These are phyloP conservation scores for Champsocephalus gunnari DNA, from an alignment of 2,797 vertebrate genomes.

Conservation along the genomic window DNA sequence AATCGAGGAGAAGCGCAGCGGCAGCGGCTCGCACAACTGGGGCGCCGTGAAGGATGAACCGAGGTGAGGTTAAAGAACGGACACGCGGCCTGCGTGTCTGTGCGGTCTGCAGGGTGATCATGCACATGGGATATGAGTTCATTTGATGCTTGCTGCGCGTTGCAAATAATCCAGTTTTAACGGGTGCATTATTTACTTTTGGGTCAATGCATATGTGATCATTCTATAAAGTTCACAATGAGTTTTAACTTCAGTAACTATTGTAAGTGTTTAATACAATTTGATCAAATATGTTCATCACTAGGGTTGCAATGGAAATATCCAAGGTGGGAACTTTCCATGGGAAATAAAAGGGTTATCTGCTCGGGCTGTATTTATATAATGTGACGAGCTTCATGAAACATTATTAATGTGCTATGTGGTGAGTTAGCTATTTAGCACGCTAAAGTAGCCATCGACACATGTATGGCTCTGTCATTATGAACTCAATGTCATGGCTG, in stretches of 20 bases:
- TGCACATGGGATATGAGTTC: background rate
- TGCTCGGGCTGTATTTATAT: no score
- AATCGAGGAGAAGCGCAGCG: constrained; percentile 94
- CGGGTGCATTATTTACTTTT: background rate
- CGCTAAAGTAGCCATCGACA: no score
- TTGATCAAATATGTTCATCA: background rate
- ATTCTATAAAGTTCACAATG: constrained; percentile 2
- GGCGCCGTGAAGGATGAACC: constrained; percentile 95
- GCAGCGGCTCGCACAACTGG: constrained; percentile 96
- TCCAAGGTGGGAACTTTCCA: no score
- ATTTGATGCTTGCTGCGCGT: background rate
- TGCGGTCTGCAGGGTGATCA: background rate
- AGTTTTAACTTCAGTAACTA: background rate
- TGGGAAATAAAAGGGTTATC: no score
- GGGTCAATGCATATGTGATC: background rate
- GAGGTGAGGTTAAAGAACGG: constrained; percentile 86
- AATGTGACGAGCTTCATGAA: no score
- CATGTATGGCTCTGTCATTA: no score
- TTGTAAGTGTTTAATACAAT: background rate
- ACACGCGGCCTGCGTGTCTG: constrained; percentile 22
- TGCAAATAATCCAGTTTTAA: background rate
- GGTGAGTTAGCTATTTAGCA: no score
- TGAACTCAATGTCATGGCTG: no score
- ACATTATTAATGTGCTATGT: no score
- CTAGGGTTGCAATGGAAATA: no score